Base-by-base conservation (phyloP, 1,140 invertebrate species). In the Brachionus sp. region DNA sequence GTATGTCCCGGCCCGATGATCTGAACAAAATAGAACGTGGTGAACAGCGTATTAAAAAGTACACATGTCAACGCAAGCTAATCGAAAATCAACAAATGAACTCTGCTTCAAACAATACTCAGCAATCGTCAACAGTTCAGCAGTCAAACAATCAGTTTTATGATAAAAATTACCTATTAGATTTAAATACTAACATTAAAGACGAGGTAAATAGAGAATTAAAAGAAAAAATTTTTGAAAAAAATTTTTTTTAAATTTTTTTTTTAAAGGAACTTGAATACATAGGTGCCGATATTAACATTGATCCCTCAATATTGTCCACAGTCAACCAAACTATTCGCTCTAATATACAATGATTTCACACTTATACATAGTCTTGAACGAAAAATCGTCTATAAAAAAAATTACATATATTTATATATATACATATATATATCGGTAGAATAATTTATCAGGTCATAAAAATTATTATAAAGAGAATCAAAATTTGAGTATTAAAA, bases 1-100 rank as follows among this genome's bases (percentile, higher is more conserved):
- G 94, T 3, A 97, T 97, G 95, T 92, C 94, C 23, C 93, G 93
- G 90, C 95, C 95, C 84, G 77, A 80, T 44, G 77, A 80, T 66
- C 62, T 80, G 77, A 80, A 80, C 25, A 80, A 80, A 62, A 80
- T 80, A 37, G 77, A 80, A 62, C 77, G 77, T 5, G 77, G 77
- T 13, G 77, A 80, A 25, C 77, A 80, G 39, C 77, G 77, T 37
- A 23, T 80, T 5, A 80, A 80, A 80, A 80, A 80, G 25, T 66
- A 80, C 39, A 57, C 77, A n/a, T 33, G 46, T 62, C 77, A 80
- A 62, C 50, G 77, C n/a, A 80, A 80, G 33, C 19, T 80, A 42
- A 42, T 80, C 12, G 77, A 80, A 44, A 80, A 44, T 42, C 50
- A 78, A 64, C 37, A 57, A 80, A 78, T 57, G 0, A 50, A 19